Conservation (phyloP, 35 echinoderm and acorn worm genomes). For the Eucidaris tribuloides region DNA sequence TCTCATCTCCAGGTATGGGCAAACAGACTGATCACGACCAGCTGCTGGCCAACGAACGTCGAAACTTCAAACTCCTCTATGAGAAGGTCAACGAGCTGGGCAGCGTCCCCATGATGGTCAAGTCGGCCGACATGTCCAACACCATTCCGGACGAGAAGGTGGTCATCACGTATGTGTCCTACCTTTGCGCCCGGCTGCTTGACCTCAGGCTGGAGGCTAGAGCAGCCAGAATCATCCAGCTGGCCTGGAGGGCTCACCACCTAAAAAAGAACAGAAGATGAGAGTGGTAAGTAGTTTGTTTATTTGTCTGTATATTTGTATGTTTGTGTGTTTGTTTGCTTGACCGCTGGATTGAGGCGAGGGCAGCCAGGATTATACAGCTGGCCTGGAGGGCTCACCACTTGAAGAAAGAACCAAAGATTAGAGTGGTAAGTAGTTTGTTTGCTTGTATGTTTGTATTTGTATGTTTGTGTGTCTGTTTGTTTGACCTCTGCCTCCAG, state of each 20-base stretch:
- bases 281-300: conserved; percentile 62
- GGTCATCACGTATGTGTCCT: conserved; percentile 88
- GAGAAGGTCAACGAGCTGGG: conserved; percentile 68
- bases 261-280: conserved; percentile 33
- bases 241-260: conserved; percentile 64
- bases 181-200: conserved; percentile 85
- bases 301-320: no score
- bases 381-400: no score
- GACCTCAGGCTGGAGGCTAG: conserved; percentile 77
- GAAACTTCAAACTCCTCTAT: conserved; percentile 90
- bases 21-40: conserved; percentile 57
- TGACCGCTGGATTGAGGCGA: no score
- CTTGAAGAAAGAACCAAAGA: no score
- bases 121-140: conserved; percentile 88
- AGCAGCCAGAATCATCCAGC: conserved; percentile 73
- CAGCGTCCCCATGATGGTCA: conserved; percentile 90
- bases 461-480: conserved; percentile 72
- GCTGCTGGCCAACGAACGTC: conserved; percentile 69
- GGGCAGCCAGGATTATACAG: no score
- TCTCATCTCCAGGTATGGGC: conserved; percentile 44
- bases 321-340: no score
- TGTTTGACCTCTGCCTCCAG: conserved; percentile 78
- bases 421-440: no score
- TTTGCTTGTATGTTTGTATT: no score
- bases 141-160: conserved; percentile 99